These are phyloP conservation scores for Cenopis cana DNA, from an alignment of 2,888 invertebrate species.

Conservation along the genomic window DNA sequence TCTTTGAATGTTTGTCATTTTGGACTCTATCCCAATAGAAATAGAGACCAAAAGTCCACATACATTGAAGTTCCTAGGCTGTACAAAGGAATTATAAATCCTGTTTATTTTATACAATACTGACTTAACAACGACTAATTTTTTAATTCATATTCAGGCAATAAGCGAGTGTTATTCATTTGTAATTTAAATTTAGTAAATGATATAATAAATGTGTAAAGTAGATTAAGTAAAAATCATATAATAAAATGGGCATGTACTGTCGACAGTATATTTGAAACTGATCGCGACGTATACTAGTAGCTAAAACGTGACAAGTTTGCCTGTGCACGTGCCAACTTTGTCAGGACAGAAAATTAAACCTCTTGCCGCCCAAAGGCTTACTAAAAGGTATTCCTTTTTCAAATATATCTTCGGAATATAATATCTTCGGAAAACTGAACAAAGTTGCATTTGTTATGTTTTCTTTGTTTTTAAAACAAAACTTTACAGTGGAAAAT, in stretches of 20 bases:
- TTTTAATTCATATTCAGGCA: conserved; percentile 4
- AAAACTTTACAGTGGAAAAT: no score
- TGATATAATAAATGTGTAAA: conserved; percentile 5
- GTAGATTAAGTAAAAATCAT: conserved; percentile 3
- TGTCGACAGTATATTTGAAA: conserved; percentile 4
- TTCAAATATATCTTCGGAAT: no score
- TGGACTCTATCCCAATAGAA: no score
- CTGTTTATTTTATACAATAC: not conserved
- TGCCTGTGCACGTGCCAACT: not conserved
- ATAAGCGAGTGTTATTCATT: conserved; percentile 4
- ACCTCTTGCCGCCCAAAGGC: no score
- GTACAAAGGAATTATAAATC: not conserved
- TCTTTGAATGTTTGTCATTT: no score
- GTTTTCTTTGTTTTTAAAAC: no score
- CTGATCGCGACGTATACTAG: not conserved
- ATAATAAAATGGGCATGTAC: not conserved
- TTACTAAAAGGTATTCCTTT: no score
- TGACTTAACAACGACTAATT: conserved; percentile 16
- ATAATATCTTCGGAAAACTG: no score
- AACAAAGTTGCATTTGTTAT: no score
- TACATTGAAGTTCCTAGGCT: not conserved
- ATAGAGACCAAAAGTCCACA: no score
- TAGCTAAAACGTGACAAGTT: not conserved
- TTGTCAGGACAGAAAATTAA: not conserved
- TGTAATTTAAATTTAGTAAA: not conserved